Base-by-base conservation (phyloP, 1,140 invertebrate species). In the Drosophila ambigua region DNA sequence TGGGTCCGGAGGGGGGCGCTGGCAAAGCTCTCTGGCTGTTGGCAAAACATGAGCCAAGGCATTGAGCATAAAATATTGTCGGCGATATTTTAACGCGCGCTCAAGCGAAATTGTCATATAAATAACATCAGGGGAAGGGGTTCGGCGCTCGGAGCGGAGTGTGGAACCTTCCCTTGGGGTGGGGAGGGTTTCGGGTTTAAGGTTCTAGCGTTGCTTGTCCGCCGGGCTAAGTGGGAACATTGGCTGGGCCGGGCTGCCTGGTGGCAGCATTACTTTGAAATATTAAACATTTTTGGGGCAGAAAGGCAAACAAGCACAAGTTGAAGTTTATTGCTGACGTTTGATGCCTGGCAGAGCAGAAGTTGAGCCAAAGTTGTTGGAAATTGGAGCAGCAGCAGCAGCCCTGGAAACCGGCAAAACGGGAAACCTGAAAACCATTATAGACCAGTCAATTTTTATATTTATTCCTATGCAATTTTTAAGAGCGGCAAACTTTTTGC, bases 61-160 rank as follows among this genome's bases (percentile, higher is more conserved):
- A 84, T 80, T 75, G 77, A 81, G 72, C 75, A 85, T 79, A 85
- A 90, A 85, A 90, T 90, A 90, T 90, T 85, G 85, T 72, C 75
- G 72, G 85, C 85, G 77, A 90, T 90, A 81, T 90, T 90, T 90
- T 90, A 90, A 81, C 75, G 75, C 66, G 85, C 74, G 81, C 78
- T 85, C 85, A 82, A 81, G 78, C 77, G 78, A 85, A 90, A 90
- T 90, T 90, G 85, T 85, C 85, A 90, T 81, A 90, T 90, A 90
- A 90, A 90, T 90, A 90, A 90, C 81, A 89, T 66, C 43, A 72
- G 46, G 50, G 52, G 41, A 54, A 60, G 16, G 51, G 43, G 41
- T 24, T 20, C 7, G 35, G 16, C 44, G 26, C 2, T 26, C 31
- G 31, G 31, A 4, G 11, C 9, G 31, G 9, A 11, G 31, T 35